These are phyloP conservation scores for Euborellia annulipes DNA, from an alignment of 1,140 invertebrate genomes.

Conservation along the genomic window DNA sequence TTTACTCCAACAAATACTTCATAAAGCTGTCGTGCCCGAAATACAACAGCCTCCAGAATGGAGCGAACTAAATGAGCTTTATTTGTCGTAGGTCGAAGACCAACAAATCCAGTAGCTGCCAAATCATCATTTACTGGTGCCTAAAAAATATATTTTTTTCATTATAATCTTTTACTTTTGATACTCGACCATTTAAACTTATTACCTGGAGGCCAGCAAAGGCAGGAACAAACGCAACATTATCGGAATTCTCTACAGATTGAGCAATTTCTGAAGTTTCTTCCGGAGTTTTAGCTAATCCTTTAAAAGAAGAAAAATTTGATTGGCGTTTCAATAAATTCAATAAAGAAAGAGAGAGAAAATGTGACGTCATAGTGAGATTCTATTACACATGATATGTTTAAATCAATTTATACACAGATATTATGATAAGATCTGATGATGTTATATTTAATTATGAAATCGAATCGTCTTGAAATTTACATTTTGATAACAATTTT, in stretches of 20 bases:
- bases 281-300: slow-evolving; percentile 47
- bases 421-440: no score
- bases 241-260: slow-evolving; percentile 54
- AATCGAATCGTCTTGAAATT: no score
- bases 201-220: slow-evolving; percentile 78
- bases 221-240: slow-evolving; percentile 80
- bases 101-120: slow-evolving; percentile 70
- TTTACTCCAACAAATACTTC: slow-evolving; percentile 21
- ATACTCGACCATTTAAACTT: slow-evolving; percentile 5
- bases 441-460: no score
- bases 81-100: slow-evolving; percentile 60
- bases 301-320: slow-evolving; percentile 34
- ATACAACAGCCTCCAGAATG: slow-evolving; percentile 75
- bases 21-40: slow-evolving; percentile 62
- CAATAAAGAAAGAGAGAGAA: no score
- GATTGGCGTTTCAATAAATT: no score
- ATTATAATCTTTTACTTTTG: slow-evolving; percentile 1
- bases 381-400: no score
- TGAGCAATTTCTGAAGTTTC: slow-evolving; percentile 54
- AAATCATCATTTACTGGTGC: slow-evolving; percentile 74
- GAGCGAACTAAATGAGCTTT: slow-evolving; percentile 66
- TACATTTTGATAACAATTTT: no score
- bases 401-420: no score
- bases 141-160: slow-evolving; percentile 29
- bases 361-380: no score